Base-by-base conservation (phyloP, 1,140 invertebrate species). In the Drosophila equinoxialis region DNA sequence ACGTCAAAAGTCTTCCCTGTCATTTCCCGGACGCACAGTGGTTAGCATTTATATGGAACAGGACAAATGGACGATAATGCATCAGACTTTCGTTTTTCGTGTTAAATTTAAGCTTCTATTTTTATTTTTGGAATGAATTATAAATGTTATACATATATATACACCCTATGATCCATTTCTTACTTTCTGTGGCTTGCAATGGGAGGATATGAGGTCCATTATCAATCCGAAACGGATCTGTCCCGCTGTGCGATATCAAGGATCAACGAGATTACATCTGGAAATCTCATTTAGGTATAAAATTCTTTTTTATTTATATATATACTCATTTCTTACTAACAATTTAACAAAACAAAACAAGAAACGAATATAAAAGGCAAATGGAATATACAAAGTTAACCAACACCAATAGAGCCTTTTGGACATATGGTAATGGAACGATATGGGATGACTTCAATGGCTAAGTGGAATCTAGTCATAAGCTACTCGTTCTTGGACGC, bases 41-140 rank as follows among this genome's bases (percentile, higher is more conserved):
- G 65, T 81, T 57, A 82, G 82, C 82, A 86, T 85, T 85, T 86
- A 74, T 14, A 1, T 8, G 69, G 30, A 45, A 65, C 66, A 51
- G 60, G 65, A 60, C 72, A 45, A 64, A 33, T 30, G 30, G 6
- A 6, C 13, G 35, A 20, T 14, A 48, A 57, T 67, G 55, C 62
- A 13, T 57, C 60, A 26, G 55, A 68, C 39, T 45, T 63, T 17
- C 17, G 17, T 17, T 17, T 48, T 58, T 4, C 37, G 5, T 30
- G 6, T 51, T 51, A 45, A 33, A 3, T 54, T 4, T 54, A 23
- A 13, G 48, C 33, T 33, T 30, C 37, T 14, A 7, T 51, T 17
- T 51, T 20, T 23, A 23, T 20, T 23, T 30, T 30, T 30, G 30
- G 17, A 51, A 51, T 23, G 17, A 48, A 48, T 17, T 48, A 3